phyloP scores from a whole-genome alignment of 2,113 vertebrate genomes.

The Alligator sinensis region DNA sequence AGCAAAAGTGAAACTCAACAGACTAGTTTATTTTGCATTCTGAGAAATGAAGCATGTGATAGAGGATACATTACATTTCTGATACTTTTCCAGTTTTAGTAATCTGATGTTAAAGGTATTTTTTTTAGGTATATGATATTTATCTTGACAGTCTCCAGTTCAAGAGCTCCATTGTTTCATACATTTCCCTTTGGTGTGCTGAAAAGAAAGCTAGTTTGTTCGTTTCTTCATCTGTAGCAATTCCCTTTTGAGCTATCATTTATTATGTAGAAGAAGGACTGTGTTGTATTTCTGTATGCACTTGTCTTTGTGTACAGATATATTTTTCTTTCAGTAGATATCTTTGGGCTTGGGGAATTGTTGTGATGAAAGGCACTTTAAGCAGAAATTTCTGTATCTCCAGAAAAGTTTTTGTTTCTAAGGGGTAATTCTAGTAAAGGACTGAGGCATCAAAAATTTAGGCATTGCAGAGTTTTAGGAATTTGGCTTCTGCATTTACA shows the following conservation, averaged over 20 bases:
- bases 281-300: constrained; percentile 21
- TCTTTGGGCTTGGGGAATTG: constrained; percentile 17
- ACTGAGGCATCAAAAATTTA: not conserved
- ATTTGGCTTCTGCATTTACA: too few species aligned
- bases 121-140: constrained; percentile 60
- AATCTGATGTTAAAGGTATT: constrained; percentile 61
- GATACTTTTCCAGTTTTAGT: constrained; percentile 27
- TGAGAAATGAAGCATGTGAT: not conserved
- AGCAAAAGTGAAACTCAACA: not conserved
- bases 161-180: constrained; percentile 60
- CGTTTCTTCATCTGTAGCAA: constrained; percentile 33
- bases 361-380: constrained; percentile 57
- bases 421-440: not conserved
- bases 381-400: constrained; percentile 45
- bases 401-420: not conserved
- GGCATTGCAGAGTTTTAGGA: too few species aligned
- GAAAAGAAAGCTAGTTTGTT: constrained; percentile 62
- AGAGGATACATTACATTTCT: constrained; percentile 8
- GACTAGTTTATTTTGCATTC: not conserved
- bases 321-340: constrained; percentile 51
- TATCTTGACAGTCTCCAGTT: constrained; percentile 45
- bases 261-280: constrained; percentile 27
- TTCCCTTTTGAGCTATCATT: constrained; percentile 36
- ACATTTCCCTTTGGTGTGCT: constrained; percentile 33
- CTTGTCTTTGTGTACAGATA: constrained; percentile 32